Conservation (phyloP, 1,140 invertebrate genomes). For the Cydia strobilella region DNA sequence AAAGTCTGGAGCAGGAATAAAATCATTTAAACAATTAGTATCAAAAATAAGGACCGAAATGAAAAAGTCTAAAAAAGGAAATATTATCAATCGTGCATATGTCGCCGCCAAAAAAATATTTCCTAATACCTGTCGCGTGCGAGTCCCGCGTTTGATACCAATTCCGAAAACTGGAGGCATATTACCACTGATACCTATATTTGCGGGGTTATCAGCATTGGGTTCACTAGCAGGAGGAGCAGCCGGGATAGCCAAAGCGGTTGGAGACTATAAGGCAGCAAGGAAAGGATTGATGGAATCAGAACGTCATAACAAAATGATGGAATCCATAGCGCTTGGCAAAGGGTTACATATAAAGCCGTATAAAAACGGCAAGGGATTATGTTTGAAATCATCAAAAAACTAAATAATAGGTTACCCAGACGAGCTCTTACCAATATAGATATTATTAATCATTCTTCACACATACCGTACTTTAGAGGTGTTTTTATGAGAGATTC, state of each 20-base stretch:
- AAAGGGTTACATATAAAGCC: slow-evolving; percentile 52
- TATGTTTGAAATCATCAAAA: slow-evolving; percentile 41
- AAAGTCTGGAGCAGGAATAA: slow-evolving; percentile 31
- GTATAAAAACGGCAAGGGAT: slow-evolving; percentile 51
- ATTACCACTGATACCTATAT: slow-evolving; percentile 60
- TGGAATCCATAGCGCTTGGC: slow-evolving; percentile 51
- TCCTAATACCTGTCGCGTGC: slow-evolving; percentile 26
- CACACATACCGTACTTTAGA: slow-evolving; percentile 46
- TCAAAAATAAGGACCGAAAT: not conserved
- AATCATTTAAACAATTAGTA: slow-evolving; percentile 5
- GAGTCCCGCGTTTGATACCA: slow-evolving; percentile 53
- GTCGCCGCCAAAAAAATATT: slow-evolving; percentile 9
- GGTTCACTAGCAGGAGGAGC: slow-evolving; percentile 54
- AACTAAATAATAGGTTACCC: slow-evolving; percentile 43
- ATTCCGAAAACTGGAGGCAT: slow-evolving; percentile 59
- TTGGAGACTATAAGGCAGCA: slow-evolving; percentile 45
- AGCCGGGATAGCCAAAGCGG: slow-evolving; percentile 52
- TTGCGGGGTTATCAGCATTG: slow-evolving; percentile 59
- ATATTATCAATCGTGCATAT: not conserved
- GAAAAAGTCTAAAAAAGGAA: slow-evolving; percentile 13
- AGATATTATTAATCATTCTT: slow-evolving; percentile 41
- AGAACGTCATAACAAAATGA: slow-evolving; percentile 55
- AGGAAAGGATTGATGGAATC: slow-evolving; percentile 47
- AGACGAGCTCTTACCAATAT: slow-evolving; percentile 43
- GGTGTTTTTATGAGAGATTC: slow-evolving; percentile 51